Conservation (phyloP, 2,797 vertebrate genomes). For the Leucoraja ocellata region DNA sequence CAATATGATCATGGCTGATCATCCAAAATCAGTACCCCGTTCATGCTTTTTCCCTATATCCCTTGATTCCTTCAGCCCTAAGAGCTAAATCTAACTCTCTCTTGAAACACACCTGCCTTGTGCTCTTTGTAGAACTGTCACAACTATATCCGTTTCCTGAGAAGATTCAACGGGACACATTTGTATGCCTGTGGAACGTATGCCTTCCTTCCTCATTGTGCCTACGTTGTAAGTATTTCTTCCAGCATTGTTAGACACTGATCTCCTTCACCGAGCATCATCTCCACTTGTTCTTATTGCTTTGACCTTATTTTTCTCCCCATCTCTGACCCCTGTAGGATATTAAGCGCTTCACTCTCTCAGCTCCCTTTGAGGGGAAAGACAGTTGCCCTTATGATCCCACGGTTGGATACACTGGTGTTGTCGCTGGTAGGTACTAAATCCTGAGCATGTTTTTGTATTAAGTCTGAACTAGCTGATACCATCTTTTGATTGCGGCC, state of each 20-base stretch:
- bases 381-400: conserved; percentile 92
- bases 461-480: too few species aligned
- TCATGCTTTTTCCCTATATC: too few species aligned
- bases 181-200: conserved; percentile 85
- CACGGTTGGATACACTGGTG: conserved; percentile 79
- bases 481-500: neutral
- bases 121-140: conserved; percentile 75
- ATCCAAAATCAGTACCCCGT: too few species aligned
- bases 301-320: neutral
- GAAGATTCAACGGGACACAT: conserved; percentile 83
- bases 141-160: conserved; percentile 87
- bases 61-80: too few species aligned
- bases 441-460: neutral
- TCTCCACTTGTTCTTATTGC: too few species aligned
- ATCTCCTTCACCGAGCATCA: neutral
- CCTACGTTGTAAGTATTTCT: conserved; percentile 74
- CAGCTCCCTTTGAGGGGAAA: conserved; percentile 74
- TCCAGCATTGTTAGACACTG: too few species aligned
- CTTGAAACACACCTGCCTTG: neutral
- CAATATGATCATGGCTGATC: too few species aligned
- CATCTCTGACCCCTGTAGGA: conserved; percentile 60
- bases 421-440: conserved; percentile 73
- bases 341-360: conserved; percentile 67
- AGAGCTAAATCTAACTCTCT: too few species aligned
- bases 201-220: conserved; percentile 85